phyloP scores from a whole-genome alignment of 2,113 vertebrate species.

The Alexandromys fortis region DNA sequence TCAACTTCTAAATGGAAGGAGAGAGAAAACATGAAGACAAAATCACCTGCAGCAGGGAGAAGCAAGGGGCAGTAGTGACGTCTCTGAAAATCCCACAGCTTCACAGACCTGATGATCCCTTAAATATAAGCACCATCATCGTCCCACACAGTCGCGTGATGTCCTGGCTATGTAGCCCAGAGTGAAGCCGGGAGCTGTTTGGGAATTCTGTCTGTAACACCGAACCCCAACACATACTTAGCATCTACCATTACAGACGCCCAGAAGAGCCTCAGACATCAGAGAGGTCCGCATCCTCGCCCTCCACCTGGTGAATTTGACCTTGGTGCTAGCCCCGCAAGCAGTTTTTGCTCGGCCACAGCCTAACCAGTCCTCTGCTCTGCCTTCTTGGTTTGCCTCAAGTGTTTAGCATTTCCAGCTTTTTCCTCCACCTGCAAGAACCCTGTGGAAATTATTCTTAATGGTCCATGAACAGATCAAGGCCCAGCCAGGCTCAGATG shows the following conservation, averaged over 20 bases:
- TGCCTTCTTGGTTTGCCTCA: neutral
- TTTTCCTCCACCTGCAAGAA: constrained; percentile 40
- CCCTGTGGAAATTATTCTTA: constrained; percentile 65
- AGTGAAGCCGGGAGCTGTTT: neutral
- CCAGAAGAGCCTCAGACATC: neutral
- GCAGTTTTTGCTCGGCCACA: neutral
- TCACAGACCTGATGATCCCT: neutral
- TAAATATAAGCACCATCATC: neutral
- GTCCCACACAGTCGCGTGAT: neutral
- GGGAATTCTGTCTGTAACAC: neutral
- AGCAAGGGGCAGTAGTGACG: neutral
- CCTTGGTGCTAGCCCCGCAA: neutral
- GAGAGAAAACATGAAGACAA: too few relatives aligned
- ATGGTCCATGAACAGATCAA: constrained; percentile 71
- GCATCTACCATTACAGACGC: fast-evolving
- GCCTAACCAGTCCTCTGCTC: neutral
- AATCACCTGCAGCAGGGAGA: neutral
- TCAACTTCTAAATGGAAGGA: neutral
- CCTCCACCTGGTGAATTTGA: neutral
- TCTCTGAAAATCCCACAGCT: neutral
- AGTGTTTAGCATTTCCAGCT: constrained; percentile 11
- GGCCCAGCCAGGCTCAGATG: neutral
- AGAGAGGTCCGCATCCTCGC: fast-evolving
- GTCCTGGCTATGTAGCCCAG: fast-evolving
- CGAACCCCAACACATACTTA: neutral